A percentile compares a stretch with the other conserved stretches of the same genome.
These are phyloP conservation scores for Chelonus insularis DNA, from an alignment of 1,140 invertebrate genomes.

Conservation along the genomic window DNA sequence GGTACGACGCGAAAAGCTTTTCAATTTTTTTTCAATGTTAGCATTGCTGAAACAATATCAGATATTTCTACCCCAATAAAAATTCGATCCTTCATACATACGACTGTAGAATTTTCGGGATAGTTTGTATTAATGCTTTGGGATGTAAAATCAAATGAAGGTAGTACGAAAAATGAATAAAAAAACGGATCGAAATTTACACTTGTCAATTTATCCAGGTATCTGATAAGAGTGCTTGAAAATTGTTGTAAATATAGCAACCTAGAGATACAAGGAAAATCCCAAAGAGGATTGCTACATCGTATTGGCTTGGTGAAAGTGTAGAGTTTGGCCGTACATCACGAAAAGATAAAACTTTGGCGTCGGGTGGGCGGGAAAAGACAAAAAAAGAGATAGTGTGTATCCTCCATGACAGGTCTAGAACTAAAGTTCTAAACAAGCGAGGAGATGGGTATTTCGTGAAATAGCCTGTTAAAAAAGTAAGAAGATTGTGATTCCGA, in stretches of 20 bases:
- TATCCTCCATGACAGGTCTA: conserved; percentile 20
- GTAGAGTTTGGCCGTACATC: conserved; percentile 29
- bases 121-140: too few relatives aligned
- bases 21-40: too few relatives aligned
- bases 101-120: too few relatives aligned
- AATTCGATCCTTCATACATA: too few relatives aligned
- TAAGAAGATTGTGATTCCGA: conserved; percentile 14
- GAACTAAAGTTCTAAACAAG: conserved; percentile 29
- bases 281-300: conserved; percentile 19
- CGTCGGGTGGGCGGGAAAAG: neutral
- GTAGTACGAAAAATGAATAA: neutral
- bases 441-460: neutral
- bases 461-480: conserved; percentile 11
- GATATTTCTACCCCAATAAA: too few relatives aligned
- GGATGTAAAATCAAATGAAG: too few relatives aligned
- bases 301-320: conserved; percentile 24
- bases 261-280: conserved; percentile 28
- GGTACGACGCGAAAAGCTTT: too few relatives aligned
- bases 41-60: too few relatives aligned
- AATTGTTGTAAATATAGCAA: conserved; percentile 33
- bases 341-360: conserved; percentile 32
- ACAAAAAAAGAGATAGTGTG: conserved; percentile 10
- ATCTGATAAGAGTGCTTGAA: conserved; percentile 28
- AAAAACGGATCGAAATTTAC: conserved; percentile 8
- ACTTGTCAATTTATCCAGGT: conserved; percentile 16